phyloP scores from a whole-genome alignment of 2,113 vertebrate species.

The Burhinus oedicnemus region DNA sequence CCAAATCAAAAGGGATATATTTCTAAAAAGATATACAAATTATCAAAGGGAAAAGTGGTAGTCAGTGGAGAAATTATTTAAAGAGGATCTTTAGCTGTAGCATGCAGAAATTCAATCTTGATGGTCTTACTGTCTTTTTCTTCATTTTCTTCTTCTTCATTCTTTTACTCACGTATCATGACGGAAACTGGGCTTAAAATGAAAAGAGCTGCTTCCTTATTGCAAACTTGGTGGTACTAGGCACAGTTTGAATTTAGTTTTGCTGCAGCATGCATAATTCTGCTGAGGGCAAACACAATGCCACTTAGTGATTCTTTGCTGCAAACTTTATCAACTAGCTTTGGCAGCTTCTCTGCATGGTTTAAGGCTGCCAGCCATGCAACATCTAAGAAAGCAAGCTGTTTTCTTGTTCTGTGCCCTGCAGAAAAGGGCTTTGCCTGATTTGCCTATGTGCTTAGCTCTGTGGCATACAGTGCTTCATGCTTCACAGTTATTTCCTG shows the following conservation, averaged over 20 bases:
- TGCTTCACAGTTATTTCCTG: neutral
- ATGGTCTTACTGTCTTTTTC: neutral
- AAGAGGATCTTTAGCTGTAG: neutral
- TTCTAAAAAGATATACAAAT: neutral
- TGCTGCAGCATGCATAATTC: neutral
- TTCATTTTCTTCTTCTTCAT: neutral
- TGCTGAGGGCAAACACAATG: neutral
- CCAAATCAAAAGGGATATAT: neutral
- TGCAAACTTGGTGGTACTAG: neutral
- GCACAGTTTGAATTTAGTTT: neutral
- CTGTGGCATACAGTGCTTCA: neutral
- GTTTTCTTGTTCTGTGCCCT: neutral
- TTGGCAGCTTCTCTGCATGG: neutral
- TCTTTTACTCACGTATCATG: neutral
- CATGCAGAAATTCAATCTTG: neutral
- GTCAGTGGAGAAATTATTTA: neutral
- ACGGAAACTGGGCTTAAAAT: neutral
- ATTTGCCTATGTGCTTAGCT: neutral
- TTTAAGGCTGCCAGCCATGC: neutral
- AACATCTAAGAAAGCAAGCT: neutral
- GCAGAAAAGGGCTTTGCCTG: neutral
- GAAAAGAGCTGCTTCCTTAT: neutral
- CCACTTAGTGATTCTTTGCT: neutral
- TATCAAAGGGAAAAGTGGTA: neutral
- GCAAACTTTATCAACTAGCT: neutral